Evolutionary conservation across 2,113 vertebrate species (phyloP), one percentile per base, ranked within the genome.

Genomic region (Lepidothrix coronata): DNA sequence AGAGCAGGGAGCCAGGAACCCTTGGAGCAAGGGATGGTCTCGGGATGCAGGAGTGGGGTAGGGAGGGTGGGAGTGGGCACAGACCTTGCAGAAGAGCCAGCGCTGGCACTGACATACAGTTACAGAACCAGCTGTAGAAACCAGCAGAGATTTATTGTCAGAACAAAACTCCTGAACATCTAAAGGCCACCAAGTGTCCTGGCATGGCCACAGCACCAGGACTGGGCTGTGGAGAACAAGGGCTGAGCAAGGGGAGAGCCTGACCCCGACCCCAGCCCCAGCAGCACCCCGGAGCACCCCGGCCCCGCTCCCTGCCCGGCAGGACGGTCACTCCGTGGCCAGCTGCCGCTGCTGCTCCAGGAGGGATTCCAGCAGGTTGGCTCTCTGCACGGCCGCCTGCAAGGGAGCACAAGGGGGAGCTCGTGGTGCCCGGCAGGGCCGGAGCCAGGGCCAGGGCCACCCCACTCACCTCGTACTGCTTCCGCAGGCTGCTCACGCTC

Each of bases 341-440:
- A 98, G 95, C 51, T 98, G 98, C 91, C 98, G 97, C 94, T 98
- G 98, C 88, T 98, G 98, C 13, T 99, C 98, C 97, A 99, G 97
- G 81, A 99, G 97, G 23, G 98, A 98, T 79, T 99, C 99, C 85
- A 99, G 98, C 91, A 98, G 98, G 31, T 98, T 98, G 0, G 99
- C 99, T 93, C 99, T 97, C 97, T 98, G 99, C 96, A 99, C 18
- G 0, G 99, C 99, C 0, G 98, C 99, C 99, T 99, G 94, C 57
- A 80, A 88, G 7, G 77, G 54, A 71, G 68, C 44, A 21, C n/a
- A 2, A 0, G 52, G 49, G 6, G 41, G 59, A 23, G 76, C 39
- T 66, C 8, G 1, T 11, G 9, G 75, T 1, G 6, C 27, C 57
- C 3, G 0, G 33, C 18, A 8, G 31, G 22, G 55, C 16, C 8